These are phyloP conservation scores for Proteles cristata DNA, from an alignment of 2,113 vertebrate species.

Conservation along the genomic window DNA sequence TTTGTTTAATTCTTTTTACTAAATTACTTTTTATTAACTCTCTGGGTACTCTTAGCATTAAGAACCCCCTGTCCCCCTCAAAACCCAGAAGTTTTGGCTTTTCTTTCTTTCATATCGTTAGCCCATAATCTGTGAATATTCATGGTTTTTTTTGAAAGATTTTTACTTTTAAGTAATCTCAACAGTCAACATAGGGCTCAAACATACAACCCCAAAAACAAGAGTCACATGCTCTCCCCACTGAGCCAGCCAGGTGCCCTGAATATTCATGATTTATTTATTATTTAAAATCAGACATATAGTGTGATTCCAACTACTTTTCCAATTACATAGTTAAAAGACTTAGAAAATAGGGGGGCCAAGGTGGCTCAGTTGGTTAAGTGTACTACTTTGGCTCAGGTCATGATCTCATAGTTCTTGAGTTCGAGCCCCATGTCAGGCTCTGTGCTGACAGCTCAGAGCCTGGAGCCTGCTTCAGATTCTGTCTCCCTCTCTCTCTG, in stretches of 20 bases:
- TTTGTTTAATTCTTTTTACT: slow-evolving; percentile 17
- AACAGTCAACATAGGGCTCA: neutral
- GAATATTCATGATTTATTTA: slow-evolving; percentile 15
- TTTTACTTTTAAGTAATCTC: neutral
- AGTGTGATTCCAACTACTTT: neutral
- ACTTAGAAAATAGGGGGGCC: neutral
- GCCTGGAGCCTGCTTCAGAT: no score
- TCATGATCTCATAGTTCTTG: no score
- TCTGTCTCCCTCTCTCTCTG: no score
- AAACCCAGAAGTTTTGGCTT: neutral
- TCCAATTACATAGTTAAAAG: slow-evolving; percentile 3
- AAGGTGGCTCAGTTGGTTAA: no score
- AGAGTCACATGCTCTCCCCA: neutral
- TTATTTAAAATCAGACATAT: neutral
- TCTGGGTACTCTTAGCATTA: slow-evolving; percentile 21
- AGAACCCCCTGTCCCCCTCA: neutral
- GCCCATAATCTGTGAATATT: neutral
- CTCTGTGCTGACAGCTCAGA: no score
- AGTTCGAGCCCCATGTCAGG: no score
- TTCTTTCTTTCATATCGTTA: slow-evolving; percentile 16
- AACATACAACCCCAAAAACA: neutral
- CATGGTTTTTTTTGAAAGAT: neutral
- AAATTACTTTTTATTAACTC: neutral
- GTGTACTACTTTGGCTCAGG: no score
- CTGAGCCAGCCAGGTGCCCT: neutral